phyloP scores from a whole-genome alignment of 2,888 invertebrate species.

The Xiphydria camelus region DNA sequence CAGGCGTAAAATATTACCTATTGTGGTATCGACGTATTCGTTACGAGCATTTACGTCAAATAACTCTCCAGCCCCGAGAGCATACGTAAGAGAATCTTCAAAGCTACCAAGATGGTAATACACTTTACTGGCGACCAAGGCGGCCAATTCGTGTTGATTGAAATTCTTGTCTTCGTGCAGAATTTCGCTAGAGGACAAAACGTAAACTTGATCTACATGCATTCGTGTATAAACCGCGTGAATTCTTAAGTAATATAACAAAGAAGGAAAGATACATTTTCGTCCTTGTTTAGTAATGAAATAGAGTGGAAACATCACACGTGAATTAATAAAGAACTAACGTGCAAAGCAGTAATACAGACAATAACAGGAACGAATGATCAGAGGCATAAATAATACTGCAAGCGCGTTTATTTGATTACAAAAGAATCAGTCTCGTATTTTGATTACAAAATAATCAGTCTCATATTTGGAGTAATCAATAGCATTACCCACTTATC shows the following conservation, averaged over 20 bases:
- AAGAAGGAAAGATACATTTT: too few species aligned
- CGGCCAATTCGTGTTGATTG: constrained; percentile 88
- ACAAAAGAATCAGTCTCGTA: background rate
- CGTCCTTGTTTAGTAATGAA: background rate
- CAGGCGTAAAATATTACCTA: constrained; percentile 70
- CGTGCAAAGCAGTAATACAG: too few species aligned
- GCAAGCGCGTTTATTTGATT: constrained; percentile 9
- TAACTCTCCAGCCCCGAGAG: constrained; percentile 90
- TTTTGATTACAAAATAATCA: background rate
- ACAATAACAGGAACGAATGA: background rate
- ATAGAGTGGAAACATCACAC: too few species aligned
- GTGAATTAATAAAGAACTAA: too few species aligned
- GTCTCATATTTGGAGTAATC: background rate
- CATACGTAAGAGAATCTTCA: constrained; percentile 96
- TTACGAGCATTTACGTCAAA: constrained; percentile 93
- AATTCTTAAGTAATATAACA: too few species aligned
- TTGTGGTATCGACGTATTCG: constrained; percentile 96
- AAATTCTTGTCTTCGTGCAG: constrained; percentile 91
- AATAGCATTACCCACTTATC: too few species aligned
- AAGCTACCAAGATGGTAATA: constrained; percentile 98
- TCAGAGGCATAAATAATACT: background rate
- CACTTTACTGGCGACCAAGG: constrained; percentile 96
- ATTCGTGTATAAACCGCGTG: too few species aligned
- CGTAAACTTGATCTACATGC: too few species aligned
- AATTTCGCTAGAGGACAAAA: constrained; percentile 71